phyloP scores from a whole-genome alignment of 2,113 vertebrate genomes.

The Pristiophorus japonicus region DNA sequence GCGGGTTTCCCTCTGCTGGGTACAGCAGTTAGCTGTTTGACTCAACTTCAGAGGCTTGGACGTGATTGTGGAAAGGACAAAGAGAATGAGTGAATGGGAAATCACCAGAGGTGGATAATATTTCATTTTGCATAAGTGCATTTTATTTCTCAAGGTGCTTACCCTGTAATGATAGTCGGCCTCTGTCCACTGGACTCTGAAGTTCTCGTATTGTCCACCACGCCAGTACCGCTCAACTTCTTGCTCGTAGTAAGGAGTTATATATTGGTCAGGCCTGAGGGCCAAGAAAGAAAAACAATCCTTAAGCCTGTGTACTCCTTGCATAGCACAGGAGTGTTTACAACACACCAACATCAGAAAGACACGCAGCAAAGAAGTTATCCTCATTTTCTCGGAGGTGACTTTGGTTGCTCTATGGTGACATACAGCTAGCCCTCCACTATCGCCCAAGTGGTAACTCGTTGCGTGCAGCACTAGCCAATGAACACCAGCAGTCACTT shows the following conservation, averaged over 20 bases:
- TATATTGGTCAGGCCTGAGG: constrained; percentile 74
- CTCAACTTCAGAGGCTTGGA: background rate
- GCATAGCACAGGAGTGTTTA: background rate
- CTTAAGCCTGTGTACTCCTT: background rate
- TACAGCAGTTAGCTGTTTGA: background rate
- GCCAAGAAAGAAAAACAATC: constrained; percentile 39
- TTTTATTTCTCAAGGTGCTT: constrained; percentile 52
- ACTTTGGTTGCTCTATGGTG: background rate
- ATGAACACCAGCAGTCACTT: background rate
- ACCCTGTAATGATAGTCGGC: constrained; percentile 75
- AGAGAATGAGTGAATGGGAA: background rate
- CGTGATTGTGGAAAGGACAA: background rate
- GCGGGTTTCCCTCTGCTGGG: background rate
- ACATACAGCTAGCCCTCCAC: background rate
- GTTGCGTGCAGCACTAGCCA: background rate
- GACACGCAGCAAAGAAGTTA: no score
- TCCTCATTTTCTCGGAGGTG: background rate
- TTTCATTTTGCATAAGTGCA: background rate
- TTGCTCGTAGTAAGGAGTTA: constrained; percentile 89
- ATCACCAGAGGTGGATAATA: background rate
- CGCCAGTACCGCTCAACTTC: constrained; percentile 92
- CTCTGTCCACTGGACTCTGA: constrained; percentile 94
- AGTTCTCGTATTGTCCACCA: constrained; percentile 96
- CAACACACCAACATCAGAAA: background rate
- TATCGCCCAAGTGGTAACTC: background rate